These are phyloP conservation scores for Phylloscopus collybita DNA, from an alignment of 2,797 vertebrate species.

Conservation along the genomic window DNA sequence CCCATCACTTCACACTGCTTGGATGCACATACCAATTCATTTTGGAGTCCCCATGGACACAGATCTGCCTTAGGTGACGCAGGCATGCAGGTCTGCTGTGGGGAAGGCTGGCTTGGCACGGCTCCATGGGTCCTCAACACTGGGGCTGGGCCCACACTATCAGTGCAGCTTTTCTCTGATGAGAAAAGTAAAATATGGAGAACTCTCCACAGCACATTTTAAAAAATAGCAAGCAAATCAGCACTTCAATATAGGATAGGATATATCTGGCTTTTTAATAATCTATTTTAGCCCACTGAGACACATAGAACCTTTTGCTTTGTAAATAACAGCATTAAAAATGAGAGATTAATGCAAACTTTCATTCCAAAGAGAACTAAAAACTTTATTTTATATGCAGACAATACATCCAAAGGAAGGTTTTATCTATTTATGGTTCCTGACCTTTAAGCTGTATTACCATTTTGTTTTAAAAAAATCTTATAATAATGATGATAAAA, in stretches of 20 bases:
- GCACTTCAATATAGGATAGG: not conserved
- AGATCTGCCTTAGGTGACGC: rapidly evolving
- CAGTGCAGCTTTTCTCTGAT: not conserved
- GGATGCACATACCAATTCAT: not conserved
- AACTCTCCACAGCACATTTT: not conserved
- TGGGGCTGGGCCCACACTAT: not conserved
- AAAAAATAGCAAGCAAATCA: not conserved
- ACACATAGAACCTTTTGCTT: not conserved
- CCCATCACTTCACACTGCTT: not conserved
- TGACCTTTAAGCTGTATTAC: slow-evolving; percentile 36
- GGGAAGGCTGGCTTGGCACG: rapidly evolving
- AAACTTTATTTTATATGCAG: not conserved
- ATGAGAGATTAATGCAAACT: not conserved
- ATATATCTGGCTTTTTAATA: not conserved
- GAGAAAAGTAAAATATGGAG: not conserved
- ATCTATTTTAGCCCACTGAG: not conserved
- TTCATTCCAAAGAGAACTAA: not conserved
- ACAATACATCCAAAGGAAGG: not conserved
- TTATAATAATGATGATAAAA: slow-evolving; percentile 14
- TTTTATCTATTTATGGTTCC: not conserved
- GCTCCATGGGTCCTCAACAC: rapidly evolving
- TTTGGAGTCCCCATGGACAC: not conserved
- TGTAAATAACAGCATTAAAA: not conserved
- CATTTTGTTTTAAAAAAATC: not conserved
- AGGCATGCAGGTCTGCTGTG: rapidly evolving